Evolutionary conservation across 2,888 invertebrate genomes (phyloP), one percentile per base, ranked within the genome.

Genomic region (Pherbina coryleti): DNA sequence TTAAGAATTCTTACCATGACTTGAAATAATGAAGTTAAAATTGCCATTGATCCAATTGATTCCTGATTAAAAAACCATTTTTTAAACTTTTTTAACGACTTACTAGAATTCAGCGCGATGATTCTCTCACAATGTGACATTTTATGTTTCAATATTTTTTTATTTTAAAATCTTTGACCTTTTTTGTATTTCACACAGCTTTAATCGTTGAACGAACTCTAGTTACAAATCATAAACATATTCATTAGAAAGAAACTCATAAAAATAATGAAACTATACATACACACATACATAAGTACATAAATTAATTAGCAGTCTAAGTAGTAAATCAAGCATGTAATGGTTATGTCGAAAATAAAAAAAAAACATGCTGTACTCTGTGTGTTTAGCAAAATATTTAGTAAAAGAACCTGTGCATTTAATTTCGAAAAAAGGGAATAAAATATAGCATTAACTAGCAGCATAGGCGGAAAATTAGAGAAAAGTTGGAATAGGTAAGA

Each of bases 181-280:
- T 66, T 53, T 79, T 79, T 79, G 76, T 79, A 79, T 80, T 79
- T 80, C 76, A 79, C 80, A 81, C 84, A 87, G 87, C 87, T 87
- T 87, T 87, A 87, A 87, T 84, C 84, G 86, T 86, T 83, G 86
- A 86, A 86, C 86, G 85, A 86, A 82, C 81, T 82, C 83, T 83
- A 83, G 82, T 83, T 76, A 81, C 80, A 79, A 80, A 83, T 79
- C 81, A 78, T 69, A 82, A 62, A 79, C 76, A 82, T 73, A 82
- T 76, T 78, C 80, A 80, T 74, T 73, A 60, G 57, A 71, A 66
- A 79, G 44, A 37, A 73, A 74, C 76, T 79, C 55, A 37, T 77
- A 75, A 75, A 14, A 73, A 78, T 72, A 75, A 78, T 53, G 53
- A 60, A 49, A 79, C 14, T n/a, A 7, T 55, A 67, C 55, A 57